These are phyloP conservation scores for Eucidaris tribuloides DNA, from an alignment of 35 echinoderm and acorn worm genomes.

Conservation along the genomic window DNA sequence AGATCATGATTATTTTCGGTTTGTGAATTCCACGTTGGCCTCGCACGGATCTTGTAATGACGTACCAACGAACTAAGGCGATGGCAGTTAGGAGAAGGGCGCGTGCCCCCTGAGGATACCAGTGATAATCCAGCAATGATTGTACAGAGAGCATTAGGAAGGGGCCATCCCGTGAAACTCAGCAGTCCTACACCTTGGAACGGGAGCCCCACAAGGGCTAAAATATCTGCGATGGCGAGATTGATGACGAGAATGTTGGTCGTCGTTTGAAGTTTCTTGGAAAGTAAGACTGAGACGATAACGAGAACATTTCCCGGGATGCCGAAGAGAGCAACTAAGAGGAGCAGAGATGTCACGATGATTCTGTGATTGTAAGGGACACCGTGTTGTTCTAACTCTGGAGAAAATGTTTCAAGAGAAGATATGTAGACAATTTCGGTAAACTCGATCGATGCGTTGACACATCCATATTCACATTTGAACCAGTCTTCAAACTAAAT, in stretches of 20 bases:
- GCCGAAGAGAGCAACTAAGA: not conserved
- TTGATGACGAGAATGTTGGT: conserved; percentile 68
- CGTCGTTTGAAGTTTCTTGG: conserved; percentile 56
- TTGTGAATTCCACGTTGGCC: conserved; percentile 28
- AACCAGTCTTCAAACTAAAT: too few species aligned
- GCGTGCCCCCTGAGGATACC: conserved; percentile 22
- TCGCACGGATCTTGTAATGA: conserved; percentile 32
- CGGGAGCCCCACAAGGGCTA: conserved; percentile 7
- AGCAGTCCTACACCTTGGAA: conserved; percentile 27
- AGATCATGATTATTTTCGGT: not conserved
- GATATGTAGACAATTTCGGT: too few species aligned
- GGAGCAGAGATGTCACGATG: not conserved
- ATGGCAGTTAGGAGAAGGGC: conserved; percentile 28
- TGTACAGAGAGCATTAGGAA: conserved; percentile 15
- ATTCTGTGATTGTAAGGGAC: not conserved
- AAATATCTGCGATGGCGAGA: conserved; percentile 47
- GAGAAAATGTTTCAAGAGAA: too few species aligned
- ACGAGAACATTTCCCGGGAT: conserved; percentile 30
- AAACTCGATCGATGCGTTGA: too few species aligned
- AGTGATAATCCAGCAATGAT: conserved; percentile 1
- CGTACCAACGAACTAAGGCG: conserved; percentile 37
- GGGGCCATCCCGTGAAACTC: conserved; percentile 1
- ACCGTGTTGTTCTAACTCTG: too few species aligned
- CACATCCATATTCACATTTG: too few species aligned
- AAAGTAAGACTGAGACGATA: conserved; percentile 41